phyloP scores from a whole-genome alignment of 2,797 vertebrate species.

The Sebastes elongatus region DNA sequence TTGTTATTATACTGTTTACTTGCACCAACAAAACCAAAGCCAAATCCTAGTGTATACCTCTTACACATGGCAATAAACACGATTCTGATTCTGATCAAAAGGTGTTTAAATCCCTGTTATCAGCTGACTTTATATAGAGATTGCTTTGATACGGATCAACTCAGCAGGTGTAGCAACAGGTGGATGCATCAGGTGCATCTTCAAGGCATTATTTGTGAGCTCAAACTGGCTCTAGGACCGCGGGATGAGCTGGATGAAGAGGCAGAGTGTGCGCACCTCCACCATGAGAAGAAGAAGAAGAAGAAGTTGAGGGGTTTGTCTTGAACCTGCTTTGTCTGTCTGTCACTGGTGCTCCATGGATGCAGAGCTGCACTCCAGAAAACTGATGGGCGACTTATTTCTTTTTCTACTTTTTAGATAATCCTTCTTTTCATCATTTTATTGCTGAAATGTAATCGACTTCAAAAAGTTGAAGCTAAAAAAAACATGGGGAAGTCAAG shows the following conservation, averaged over 20 bases:
- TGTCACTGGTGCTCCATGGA: conserved; percentile 21
- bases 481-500: conserved; percentile 13
- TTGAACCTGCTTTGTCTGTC: conserved; percentile 28
- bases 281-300: conserved; percentile 1
- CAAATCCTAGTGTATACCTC: no score
- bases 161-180: conserved; percentile 12
- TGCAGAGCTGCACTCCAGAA: not conserved
- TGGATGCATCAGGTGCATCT: conserved; percentile 17
- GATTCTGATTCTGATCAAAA: not conserved
- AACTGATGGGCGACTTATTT: not conserved
- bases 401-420: not conserved
- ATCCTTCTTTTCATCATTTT: not conserved
- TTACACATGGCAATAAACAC: no score
- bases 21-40: no score
- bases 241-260: conserved; percentile 43
- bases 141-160: not conserved
- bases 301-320: conserved; percentile 28
- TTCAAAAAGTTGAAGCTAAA: conserved; percentile 2
- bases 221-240: conserved; percentile 65
- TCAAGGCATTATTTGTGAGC: not conserved
- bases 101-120: not conserved
- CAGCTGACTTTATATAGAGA: not conserved
- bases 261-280: conserved; percentile 34
- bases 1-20: no score
- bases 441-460: not conserved